Conservation (phyloP, 1,140 invertebrate species). For the Homalodisca vitripennis region DNA sequence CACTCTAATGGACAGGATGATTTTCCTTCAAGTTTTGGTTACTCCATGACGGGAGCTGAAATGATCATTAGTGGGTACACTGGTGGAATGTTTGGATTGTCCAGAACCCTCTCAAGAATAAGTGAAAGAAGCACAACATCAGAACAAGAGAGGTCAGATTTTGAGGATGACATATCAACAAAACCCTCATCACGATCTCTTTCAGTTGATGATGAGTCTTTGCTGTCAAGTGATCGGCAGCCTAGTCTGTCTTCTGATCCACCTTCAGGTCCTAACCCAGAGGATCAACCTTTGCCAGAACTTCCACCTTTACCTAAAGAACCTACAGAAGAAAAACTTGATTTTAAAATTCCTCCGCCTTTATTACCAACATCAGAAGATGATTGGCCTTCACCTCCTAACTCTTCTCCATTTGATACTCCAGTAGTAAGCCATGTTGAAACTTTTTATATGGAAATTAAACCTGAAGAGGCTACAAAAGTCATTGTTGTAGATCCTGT, state of each 20-base stretch:
- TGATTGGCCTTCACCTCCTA: slow-evolving; percentile 74
- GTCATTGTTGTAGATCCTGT: slow-evolving; percentile 57
- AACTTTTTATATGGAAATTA: slow-evolving; percentile 76
- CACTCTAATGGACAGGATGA: slow-evolving; percentile 67
- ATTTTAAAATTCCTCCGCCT: slow-evolving; percentile 42
- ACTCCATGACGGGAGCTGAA: slow-evolving; percentile 63
- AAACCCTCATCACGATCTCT: slow-evolving; percentile 77
- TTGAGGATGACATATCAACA: slow-evolving; percentile 76
- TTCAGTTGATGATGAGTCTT: slow-evolving; percentile 78
- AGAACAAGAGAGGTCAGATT: slow-evolving; percentile 70
- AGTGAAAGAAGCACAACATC: slow-evolving; percentile 85
- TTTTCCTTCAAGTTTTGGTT: slow-evolving; percentile 68
- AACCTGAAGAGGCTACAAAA: slow-evolving; percentile 67
- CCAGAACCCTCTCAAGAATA: slow-evolving; percentile 77
- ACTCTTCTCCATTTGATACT: slow-evolving; percentile 62
- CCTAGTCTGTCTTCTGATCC: slow-evolving; percentile 82
- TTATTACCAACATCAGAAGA: slow-evolving; percentile 47
- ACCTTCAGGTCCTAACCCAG: slow-evolving; percentile 46
- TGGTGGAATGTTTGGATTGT: slow-evolving; percentile 65
- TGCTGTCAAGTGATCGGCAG: slow-evolving; percentile 78
- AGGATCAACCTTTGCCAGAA: slow-evolving; percentile 40
- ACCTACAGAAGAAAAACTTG: slow-evolving; percentile 32
- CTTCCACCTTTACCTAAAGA: slow-evolving; percentile 40
- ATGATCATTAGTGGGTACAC: slow-evolving; percentile 62
- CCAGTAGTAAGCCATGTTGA: slow-evolving; percentile 75